A percentile compares a stretch with the other conserved stretches of the same genome.
Conservation (phyloP, 2,113 vertebrate species). For the Zapus hudsonius region DNA sequence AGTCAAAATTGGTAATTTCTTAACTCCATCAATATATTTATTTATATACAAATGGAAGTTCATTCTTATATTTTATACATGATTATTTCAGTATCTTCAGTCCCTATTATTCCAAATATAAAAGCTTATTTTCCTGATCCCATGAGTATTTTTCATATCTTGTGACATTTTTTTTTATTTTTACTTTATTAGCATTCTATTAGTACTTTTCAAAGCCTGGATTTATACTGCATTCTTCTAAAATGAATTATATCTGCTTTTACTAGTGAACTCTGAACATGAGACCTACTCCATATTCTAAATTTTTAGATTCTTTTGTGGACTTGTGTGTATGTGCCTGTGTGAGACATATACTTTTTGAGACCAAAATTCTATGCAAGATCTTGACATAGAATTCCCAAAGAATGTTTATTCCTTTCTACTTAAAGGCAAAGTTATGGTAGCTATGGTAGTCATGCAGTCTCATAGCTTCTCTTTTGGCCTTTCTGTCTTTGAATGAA, state of each 20-base stretch:
- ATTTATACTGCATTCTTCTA: neutral
- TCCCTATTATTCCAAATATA: neutral
- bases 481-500: neutral
- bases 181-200: slow-evolving; percentile 37
- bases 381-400: neutral
- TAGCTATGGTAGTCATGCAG: neutral
- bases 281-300: neutral
- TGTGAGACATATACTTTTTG: no score
- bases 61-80: neutral
- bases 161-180: neutral
- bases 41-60: neutral
- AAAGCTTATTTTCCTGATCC: neutral
- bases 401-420: neutral
- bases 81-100: neutral
- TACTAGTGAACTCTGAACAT: neutral
- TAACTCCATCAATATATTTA: neutral
- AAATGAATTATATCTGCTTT: slow-evolving; percentile 22
- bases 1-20: neutral
- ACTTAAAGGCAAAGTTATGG: neutral
- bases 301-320: neutral
- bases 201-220: neutral
- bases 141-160: neutral
- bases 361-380: neutral
- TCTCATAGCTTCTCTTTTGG: neutral
- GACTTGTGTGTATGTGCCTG: no score